Percentiles rank a stretch among this genome's conserved stretches.
Evolutionary conservation across 2,797 vertebrate genomes (phyloP).

Genomic region (Stomatorhinus walkeri): DNA sequence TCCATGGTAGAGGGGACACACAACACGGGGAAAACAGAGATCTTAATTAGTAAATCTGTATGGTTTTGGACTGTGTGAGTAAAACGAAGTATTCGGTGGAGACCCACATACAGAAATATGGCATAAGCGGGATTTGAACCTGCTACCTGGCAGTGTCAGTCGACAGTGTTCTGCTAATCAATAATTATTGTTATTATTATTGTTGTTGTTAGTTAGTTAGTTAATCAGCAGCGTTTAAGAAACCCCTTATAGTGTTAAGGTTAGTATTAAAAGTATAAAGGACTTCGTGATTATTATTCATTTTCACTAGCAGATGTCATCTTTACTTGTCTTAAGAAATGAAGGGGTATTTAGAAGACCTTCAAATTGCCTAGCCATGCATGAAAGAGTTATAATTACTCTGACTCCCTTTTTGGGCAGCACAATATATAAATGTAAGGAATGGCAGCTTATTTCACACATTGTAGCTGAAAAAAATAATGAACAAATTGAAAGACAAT

Average conservation of each 20-base stretch:
- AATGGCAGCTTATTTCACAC: constrained; percentile 52
- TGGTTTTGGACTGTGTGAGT: neutral
- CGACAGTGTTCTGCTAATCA: neutral
- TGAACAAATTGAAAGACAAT: constrained; percentile 55
- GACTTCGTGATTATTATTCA: neutral
- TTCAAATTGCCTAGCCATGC: constrained; percentile 59
- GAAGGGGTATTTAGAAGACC: constrained; percentile 36
- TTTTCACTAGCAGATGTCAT: constrained; percentile 17
- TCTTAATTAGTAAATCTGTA: neutral
- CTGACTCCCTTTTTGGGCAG: constrained; percentile 52
- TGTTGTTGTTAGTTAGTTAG: neutral
- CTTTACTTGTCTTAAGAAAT: constrained; percentile 22
- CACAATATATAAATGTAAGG: constrained; percentile 37
- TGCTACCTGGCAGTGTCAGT: neutral
- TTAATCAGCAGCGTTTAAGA: neutral
- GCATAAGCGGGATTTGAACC: neutral
- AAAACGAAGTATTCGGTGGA: neutral
- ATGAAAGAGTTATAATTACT: constrained; percentile 62
- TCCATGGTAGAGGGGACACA: neutral
- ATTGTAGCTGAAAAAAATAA: constrained; percentile 55
- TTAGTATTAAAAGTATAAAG: neutral
- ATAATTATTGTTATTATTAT: neutral
- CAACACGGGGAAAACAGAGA: neutral
- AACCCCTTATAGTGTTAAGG: neutral
- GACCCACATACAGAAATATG: neutral